Evolutionary conservation across 2,797 vertebrate species (phyloP), one percentile per base, ranked within the genome.

Genomic region (Parauchenoglanis punctatus): DNA sequence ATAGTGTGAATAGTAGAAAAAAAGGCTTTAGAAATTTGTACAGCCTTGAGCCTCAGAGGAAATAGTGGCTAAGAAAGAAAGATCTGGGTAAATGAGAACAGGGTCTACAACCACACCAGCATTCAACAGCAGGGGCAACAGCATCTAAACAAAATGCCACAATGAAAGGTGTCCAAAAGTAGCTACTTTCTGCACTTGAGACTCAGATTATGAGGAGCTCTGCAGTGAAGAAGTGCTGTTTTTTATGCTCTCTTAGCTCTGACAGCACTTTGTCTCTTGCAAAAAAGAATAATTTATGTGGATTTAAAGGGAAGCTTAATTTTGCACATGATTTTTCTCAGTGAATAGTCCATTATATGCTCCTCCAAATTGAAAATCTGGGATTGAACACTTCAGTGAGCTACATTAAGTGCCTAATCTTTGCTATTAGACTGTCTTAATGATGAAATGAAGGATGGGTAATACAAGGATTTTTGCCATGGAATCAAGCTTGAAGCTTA

Each of bases 21-120:
- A 86, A 85, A 83, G 59, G 63, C 67, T 67, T 81, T 65, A 31
- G 46, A 86, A 86, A 75, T 65, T 83, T 88, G 72, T 83, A 86
- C 72, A 65, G 78, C 78, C 72, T 56, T 87, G 86, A 35, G 67
- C 77, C 67, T 81, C 56, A 44, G 28, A 89, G 58, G 81, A 88
- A 90, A 87, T 68, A 70, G 61, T 54, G 78, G 87, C 25, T 65
- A 49, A 78, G 76, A 65, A 86, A 78, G 68, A 72, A 84, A 82
- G 80, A 80, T 73, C 75, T 65, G 59, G 84, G 54, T 23, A 40
- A 84, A 84, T 44, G 18, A 84, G 68, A 25, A 12, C 83, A 84
- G 54, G 28, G 67, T 54, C 49, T 72, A 56, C 28, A 73, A 84
- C 54, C n/a, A n/a, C 20, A 56, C 4, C 4, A 23, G 11, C 70